A percentile compares a stretch with the other conserved stretches of the same genome.
Evolutionary conservation across 1,140 invertebrate genomes (phyloP).

Genomic region (Asobara japonica): DNA sequence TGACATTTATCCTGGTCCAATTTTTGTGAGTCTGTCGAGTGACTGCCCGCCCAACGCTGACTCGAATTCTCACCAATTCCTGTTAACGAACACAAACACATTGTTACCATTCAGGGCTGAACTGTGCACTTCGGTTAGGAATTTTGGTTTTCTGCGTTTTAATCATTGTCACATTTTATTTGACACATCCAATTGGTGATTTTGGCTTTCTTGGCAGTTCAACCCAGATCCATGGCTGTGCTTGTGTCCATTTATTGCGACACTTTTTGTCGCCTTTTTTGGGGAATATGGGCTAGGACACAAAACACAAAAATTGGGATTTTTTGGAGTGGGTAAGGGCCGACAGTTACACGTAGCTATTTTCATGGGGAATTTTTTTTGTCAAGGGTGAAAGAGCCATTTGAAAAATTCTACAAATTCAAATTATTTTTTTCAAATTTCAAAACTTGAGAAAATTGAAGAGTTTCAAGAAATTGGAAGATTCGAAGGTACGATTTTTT

Average conservation of each 20-base stretch:
- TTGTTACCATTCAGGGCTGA: constrained; percentile 61
- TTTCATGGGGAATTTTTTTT: too few species aligned
- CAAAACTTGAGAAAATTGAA: too few species aligned
- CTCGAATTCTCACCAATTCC: constrained; percentile 50
- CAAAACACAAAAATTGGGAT: constrained; percentile 51
- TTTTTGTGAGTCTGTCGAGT: constrained; percentile 41
- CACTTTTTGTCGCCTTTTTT: neutral
- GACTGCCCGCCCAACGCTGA: constrained; percentile 41
- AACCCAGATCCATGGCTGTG: constrained; percentile 61
- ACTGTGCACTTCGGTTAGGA: constrained; percentile 47
- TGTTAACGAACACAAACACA: constrained; percentile 63
- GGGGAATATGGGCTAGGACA: constrained; percentile 45
- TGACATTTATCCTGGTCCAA: constrained; percentile 43
- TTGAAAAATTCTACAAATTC: too few species aligned
- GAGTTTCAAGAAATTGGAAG: too few species aligned
- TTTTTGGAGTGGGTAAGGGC: neutral
- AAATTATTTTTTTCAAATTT: too few species aligned
- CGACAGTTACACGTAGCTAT: too few species aligned
- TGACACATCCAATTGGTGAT: constrained; percentile 9
- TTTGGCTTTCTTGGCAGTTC: constrained; percentile 54
- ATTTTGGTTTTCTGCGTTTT: constrained; percentile 33
- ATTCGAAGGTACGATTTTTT: too few species aligned
- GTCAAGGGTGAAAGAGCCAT: too few species aligned
- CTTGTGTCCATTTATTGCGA: constrained; percentile 55
- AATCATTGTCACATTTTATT: constrained; percentile 21